Conservation (phyloP, 2,888 invertebrate species). For the Macroteleia sp. region DNA sequence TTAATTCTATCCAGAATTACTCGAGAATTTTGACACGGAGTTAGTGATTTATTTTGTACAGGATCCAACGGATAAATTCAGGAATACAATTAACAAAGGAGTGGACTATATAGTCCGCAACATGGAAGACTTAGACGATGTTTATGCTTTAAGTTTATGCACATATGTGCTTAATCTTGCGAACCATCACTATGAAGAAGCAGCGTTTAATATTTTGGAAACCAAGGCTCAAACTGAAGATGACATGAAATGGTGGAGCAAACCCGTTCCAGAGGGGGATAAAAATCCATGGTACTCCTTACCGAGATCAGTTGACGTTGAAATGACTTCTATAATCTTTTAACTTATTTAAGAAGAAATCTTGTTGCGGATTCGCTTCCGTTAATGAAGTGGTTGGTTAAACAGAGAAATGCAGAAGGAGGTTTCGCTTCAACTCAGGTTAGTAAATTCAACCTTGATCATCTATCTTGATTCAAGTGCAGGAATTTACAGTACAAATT, state of each 20-base stretch:
- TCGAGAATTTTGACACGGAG: no score
- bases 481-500: no score
- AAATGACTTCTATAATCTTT: slow-evolving; percentile 95
- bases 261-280: slow-evolving; percentile 85
- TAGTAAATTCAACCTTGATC: no score
- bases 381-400: slow-evolving; percentile 89
- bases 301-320: slow-evolving; percentile 90
- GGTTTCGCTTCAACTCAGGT: slow-evolving; percentile 90
- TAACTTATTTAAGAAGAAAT: slow-evolving; percentile 87
- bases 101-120: slow-evolving; percentile 90
- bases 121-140: slow-evolving; percentile 87
- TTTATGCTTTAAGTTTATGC: slow-evolving; percentile 91
- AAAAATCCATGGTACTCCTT: slow-evolving; percentile 88
- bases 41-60: no score
- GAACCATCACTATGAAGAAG: slow-evolving; percentile 88
- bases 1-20: no score
- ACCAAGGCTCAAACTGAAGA: slow-evolving; percentile 84
- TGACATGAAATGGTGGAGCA: slow-evolving; percentile 93
- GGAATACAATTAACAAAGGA: slow-evolving; percentile 90
- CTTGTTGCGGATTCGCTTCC: slow-evolving; percentile 86
- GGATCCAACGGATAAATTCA: slow-evolving; percentile 84
- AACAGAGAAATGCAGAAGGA: slow-evolving; percentile 88
- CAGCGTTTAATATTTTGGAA: slow-evolving; percentile 87
- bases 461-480: no score
- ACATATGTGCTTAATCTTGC: slow-evolving; percentile 91